Evolutionary conservation across 2,113 vertebrate species (phyloP), one percentile per base, ranked within the genome.

Genomic region (Laticauda laticaudata): DNA sequence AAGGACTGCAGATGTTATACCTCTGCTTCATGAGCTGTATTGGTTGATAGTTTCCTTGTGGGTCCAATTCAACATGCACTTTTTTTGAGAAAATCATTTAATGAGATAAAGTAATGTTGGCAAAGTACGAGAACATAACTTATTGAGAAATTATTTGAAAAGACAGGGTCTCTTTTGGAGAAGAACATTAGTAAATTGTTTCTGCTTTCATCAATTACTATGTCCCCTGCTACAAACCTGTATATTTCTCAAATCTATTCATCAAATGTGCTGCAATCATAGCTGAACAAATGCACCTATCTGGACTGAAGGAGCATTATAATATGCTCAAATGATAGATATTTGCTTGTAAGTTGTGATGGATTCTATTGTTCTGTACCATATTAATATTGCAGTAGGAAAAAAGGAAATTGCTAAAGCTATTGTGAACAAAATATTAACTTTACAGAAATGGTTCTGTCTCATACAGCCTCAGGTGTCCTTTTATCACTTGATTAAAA

Each of bases 371-470:
- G 59, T 90, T 90, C 69, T 90, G n/a, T 81, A 51, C 51, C 90
- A 81, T 39, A 55, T 55, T 26, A 81, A 81, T 81, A 34, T 85
- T 91, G 51, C 21, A 91, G 39, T 24, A 26, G 64, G 21, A 85
- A 39, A 61, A 11, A 57, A 57, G 55, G 55, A 61, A 90, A 29
- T 48, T 61, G 53, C 34, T 85, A 20, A 56, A 55, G 34, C 6
- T 11, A 10, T 61, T 91, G 69, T 55, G n/a, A 54, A 43, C 43
- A 59, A 45, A 59, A 26, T 11, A 57, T 88, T 29, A 56, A 56
- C 87, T 39, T 20, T 56, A 14, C 21, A 91, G 45, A 81, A 81
- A 34, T 54, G 20, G n/a, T 34, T 85, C 26, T 0, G 0, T 39
- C 57, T 29, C 88, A 93, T 93, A 89, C 29, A 88, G 54, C 48